Conservation (phyloP, 2,888 invertebrate species). For the Macaria notata region DNA sequence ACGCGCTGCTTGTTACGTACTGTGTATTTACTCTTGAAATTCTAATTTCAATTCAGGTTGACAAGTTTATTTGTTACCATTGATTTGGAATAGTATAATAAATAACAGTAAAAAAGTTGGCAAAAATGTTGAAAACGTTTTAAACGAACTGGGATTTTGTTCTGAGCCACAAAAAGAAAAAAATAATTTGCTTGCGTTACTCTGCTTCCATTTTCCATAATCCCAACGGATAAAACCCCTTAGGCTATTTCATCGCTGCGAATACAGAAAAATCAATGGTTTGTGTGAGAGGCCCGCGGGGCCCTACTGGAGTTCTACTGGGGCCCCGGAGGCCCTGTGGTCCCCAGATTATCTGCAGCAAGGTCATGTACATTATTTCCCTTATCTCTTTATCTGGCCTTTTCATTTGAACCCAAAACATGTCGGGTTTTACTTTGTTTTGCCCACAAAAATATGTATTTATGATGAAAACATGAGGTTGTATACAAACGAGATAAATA, state of each 20-base stretch:
- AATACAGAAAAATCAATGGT: constrained; percentile 30
- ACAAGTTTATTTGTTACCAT: too few species aligned
- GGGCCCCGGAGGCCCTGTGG: constrained; percentile 6
- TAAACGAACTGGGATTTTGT: too few species aligned
- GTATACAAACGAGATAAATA: neutral
- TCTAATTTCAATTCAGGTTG: too few species aligned
- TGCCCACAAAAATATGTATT: constrained; percentile 10
- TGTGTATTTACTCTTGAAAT: too few species aligned
- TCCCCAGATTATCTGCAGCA: constrained; percentile 25
- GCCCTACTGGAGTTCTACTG: neutral
- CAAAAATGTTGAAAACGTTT: too few species aligned
- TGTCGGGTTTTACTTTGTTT: constrained; percentile 20
- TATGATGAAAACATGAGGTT: constrained; percentile 2
- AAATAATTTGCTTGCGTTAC: constrained; percentile 24
- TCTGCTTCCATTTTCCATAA: constrained; percentile 22
- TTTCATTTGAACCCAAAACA: constrained; percentile 25
- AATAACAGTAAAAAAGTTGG: too few species aligned
- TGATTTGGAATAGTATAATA: too few species aligned
- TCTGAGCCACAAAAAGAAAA: neutral
- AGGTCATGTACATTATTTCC: constrained; percentile 26
- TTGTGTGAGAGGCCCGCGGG: constrained; percentile 15
- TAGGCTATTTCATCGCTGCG: constrained; percentile 32
- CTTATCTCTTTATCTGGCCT: constrained; percentile 26
- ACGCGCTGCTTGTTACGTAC: too few species aligned
- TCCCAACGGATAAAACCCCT: constrained; percentile 31